Conservation (phyloP, 2,888 invertebrate species). For the Brachyopa scutellaris region DNA sequence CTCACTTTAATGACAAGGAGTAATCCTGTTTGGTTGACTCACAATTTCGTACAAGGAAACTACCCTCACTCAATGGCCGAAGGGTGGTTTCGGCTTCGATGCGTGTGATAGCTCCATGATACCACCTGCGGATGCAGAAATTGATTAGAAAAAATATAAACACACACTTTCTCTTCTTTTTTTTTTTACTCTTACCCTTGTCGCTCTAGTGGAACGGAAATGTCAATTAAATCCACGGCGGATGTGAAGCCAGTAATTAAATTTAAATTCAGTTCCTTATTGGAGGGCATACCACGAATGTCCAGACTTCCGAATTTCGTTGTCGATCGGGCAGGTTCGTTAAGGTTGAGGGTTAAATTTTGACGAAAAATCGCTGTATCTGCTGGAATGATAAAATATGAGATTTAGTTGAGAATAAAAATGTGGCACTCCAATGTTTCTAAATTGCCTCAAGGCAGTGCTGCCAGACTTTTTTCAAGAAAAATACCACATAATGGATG, state of each 20-base stretch:
- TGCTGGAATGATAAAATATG: slow-evolving; percentile 78
- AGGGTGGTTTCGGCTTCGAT: slow-evolving; percentile 95
- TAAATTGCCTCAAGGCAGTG: too few species aligned
- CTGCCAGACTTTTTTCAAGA: too few species aligned
- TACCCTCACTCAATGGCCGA: slow-evolving; percentile 92
- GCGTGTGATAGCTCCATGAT: slow-evolving; percentile 95
- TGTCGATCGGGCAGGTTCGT: slow-evolving; percentile 81
- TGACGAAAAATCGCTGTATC: slow-evolving; percentile 85
- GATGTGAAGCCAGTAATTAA: slow-evolving; percentile 84
- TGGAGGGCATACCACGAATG: slow-evolving; percentile 82
- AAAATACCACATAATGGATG: too few species aligned
- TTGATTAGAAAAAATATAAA: slow-evolving; percentile 46
- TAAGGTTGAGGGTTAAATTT: slow-evolving; percentile 89
- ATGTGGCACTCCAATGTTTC: too few species aligned
- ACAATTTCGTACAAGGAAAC: slow-evolving; percentile 96
- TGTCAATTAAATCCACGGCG: slow-evolving; percentile 90
- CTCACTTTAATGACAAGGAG: slow-evolving; percentile 97
- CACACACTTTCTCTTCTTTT: too few species aligned
- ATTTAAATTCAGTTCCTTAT: slow-evolving; percentile 87
- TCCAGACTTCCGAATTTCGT: slow-evolving; percentile 81
- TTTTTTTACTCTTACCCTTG: slow-evolving; percentile 90
- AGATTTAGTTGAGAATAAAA: too few species aligned
- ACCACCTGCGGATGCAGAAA: slow-evolving; percentile 87
- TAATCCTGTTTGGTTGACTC: slow-evolving; percentile 97
- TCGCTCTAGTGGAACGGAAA: slow-evolving; percentile 90